Percentiles rank a stretch among this genome's conserved stretches.
These are phyloP conservation scores for Pseudochirops cupreus DNA, from an alignment of 2,797 vertebrate genomes.

Conservation along the genomic window DNA sequence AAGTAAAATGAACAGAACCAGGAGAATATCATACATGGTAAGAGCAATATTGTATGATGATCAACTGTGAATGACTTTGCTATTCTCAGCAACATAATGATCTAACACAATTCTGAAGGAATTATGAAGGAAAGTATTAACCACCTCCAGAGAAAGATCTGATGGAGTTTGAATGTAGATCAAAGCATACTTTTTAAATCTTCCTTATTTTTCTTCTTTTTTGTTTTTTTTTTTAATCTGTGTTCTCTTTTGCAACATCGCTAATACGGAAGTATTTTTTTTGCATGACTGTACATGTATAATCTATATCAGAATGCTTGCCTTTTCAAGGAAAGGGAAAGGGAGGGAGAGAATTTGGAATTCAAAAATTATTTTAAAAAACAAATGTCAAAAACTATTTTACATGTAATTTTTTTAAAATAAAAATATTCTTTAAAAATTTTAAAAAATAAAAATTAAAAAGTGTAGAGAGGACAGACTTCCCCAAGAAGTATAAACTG, in stretches of 20 bases:
- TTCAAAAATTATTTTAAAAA: neutral
- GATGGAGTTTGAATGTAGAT: neutral
- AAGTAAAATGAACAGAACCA: neutral
- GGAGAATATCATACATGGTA: neutral
- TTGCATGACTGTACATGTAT: neutral
- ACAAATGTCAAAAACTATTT: neutral
- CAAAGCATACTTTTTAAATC: neutral
- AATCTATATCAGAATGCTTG: neutral
- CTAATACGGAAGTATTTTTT: neutral
- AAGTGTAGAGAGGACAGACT: neutral
- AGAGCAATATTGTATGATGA: neutral
- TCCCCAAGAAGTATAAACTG: neutral
- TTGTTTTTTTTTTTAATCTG: neutral
- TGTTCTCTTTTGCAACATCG: neutral
- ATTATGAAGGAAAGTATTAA: neutral
- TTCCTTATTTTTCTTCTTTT: neutral
- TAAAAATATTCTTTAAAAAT: neutral
- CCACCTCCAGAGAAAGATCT: neutral
- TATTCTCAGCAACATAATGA: neutral
- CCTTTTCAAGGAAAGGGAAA: neutral
- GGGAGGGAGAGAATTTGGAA: neutral
- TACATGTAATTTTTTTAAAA: neutral
- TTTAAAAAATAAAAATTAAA: neutral
- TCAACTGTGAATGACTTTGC: neutral
- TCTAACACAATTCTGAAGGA: neutral